phyloP scores from a whole-genome alignment of 1,140 invertebrate species.

The Zophobas atratus region DNA sequence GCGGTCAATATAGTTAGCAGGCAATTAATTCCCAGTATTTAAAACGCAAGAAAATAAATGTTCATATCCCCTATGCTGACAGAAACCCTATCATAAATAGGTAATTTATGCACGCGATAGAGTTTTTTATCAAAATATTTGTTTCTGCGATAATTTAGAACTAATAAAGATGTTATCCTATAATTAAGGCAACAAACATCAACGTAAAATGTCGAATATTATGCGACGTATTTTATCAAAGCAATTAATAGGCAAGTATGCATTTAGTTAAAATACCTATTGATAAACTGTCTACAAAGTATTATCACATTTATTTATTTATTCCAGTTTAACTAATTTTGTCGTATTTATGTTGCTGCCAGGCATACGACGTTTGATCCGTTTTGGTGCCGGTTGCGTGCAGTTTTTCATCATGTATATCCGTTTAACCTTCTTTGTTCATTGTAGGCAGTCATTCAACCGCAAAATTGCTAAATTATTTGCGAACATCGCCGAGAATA shows the following conservation, averaged over 20 bases:
- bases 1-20: too few species aligned
- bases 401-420: slow-evolving; percentile 37
- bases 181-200: slow-evolving; percentile 12
- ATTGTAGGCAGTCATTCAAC: slow-evolving; percentile 42
- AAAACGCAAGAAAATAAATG: slow-evolving; percentile 4
- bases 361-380: slow-evolving; percentile 21
- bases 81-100: slow-evolving; percentile 14
- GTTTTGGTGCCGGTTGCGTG: slow-evolving; percentile 29
- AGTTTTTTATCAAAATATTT: slow-evolving; percentile 37
- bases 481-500: slow-evolving; percentile 16
- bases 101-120: slow-evolving; percentile 19
- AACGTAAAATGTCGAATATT: slow-evolving; percentile 18
- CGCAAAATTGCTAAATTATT: slow-evolving; percentile 43
- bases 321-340: slow-evolving; percentile 5
- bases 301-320: slow-evolving; percentile 5
- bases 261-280: slow-evolving; percentile 6
- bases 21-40: neutral
- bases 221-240: neutral
- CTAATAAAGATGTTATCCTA: slow-evolving; percentile 33
- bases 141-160: slow-evolving; percentile 22
- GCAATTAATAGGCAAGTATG: slow-evolving; percentile 3
- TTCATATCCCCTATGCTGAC: neutral
- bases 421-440: slow-evolving; percentile 39
- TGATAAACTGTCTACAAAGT: neutral
- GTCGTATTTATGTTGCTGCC: slow-evolving; percentile 14